phyloP scores from a whole-genome alignment of 2,888 invertebrate species.

The Eupithecia exiguata region DNA sequence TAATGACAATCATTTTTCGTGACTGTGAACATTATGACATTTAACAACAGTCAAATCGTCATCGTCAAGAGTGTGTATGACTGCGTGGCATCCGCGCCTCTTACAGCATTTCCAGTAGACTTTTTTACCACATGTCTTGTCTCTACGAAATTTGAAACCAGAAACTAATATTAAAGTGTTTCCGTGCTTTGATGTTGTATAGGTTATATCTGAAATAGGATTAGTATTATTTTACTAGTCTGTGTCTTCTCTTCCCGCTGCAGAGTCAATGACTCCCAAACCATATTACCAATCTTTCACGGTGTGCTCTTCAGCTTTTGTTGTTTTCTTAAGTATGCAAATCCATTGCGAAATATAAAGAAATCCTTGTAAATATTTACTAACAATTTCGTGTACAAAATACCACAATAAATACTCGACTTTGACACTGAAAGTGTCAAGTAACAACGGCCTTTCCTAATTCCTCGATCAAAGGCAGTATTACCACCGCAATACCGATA shows the following conservation, averaged over 20 bases:
- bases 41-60: constrained; percentile 17
- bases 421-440: no score
- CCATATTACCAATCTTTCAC: background rate
- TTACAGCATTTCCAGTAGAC: constrained; percentile 9
- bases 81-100: constrained; percentile 6
- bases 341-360: no score
- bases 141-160: constrained; percentile 1
- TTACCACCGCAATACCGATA: no score
- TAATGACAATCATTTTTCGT: background rate
- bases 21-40: constrained; percentile 23
- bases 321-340: no score
- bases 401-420: no score
- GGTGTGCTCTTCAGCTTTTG: no score
- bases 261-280: background rate
- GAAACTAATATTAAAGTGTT: background rate
- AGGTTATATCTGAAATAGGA: background rate
- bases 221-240: background rate
- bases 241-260: background rate
- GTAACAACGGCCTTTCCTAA: no score
- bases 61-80: constrained; percentile 8
- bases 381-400: no score
- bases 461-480: no score
- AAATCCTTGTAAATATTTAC: no score
- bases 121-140: constrained; percentile 1
- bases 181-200: background rate